Evolutionary conservation across 2,113 vertebrate genomes (phyloP).

Genomic region (Thomomys bottae): DNA sequence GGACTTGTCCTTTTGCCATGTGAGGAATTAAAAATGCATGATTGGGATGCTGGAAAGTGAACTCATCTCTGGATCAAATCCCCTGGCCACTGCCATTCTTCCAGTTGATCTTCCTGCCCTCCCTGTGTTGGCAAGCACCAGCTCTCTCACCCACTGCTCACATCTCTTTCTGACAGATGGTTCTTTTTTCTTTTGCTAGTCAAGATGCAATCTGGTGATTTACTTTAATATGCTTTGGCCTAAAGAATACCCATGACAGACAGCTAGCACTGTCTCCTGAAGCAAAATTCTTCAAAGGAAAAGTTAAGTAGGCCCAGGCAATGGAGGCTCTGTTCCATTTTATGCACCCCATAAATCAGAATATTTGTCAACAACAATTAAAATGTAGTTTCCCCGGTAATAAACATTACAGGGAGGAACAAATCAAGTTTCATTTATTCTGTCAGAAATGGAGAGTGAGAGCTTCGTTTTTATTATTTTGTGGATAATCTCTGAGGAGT

Average conservation of each 20-base stretch:
- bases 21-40: conserved; percentile 87
- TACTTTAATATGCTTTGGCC: conserved; percentile 86
- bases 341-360: conserved; percentile 83
- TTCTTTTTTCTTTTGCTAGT: conserved; percentile 86
- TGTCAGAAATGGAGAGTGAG: conserved; percentile 84
- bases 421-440: conserved; percentile 88
- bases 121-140: conserved; percentile 79
- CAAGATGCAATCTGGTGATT: conserved; percentile 88
- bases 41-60: conserved; percentile 82
- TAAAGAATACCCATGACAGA: conserved; percentile 82
- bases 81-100: conserved; percentile 85
- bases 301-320: conserved; percentile 81
- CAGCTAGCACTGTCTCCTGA: conserved; percentile 79
- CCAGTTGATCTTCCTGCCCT: conserved; percentile 86
- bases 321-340: conserved; percentile 56
- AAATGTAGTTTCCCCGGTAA: conserved; percentile 82
- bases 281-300: conserved; percentile 80
- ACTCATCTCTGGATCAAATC: conserved; percentile 81
- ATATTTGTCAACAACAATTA: conserved; percentile 87
- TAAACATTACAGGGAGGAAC: conserved; percentile 83
- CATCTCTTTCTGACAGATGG: conserved; percentile 88
- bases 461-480: conserved; percentile 82
- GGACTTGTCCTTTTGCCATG: conserved; percentile 85
- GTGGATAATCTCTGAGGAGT: conserved; percentile 82
- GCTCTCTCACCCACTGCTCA: conserved; percentile 82